Base-by-base conservation (phyloP, 2,888 invertebrate species). In the Pollenia griseotomentosa region DNA sequence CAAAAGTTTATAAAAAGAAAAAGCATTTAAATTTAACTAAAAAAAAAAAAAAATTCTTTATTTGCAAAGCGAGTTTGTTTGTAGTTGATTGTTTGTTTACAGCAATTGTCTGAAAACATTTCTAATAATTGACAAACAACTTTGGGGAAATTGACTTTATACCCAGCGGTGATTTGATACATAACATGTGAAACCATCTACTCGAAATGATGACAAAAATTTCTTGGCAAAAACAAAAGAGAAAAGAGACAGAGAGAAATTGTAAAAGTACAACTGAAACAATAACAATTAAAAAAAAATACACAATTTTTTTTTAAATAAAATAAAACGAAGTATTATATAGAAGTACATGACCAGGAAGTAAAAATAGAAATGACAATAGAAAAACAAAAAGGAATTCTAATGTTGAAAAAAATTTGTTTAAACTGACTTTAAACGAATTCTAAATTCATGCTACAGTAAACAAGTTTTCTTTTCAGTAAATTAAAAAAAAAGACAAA, bases 111-210 rank as follows among this genome's bases (percentile, higher is more conserved):
- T 63, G 59, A 40, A 80, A 59, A 59, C 42, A 57, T 57, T 33
- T 51, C 40, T 63, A 66, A 81, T 81, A 85, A 85, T 78, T 85
- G 71, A 81, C 81, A 85, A 81, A 85, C 77, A 51, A 73, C 77
- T 78, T 81, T 44, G 44, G 81, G 77, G 85, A 82, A 77, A 85
- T 68, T 61, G 57, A 59, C 23, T 74, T 74, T 73, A 75, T 82
- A 44, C 59, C 74, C 57, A 68, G 53, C 59, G 59, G 74, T 82
- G 75, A 74, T 82, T 82, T 82, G 59, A 44, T 75, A 68, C 42
- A 68, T 59, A 11, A 71, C 44, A 66, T 74, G 73, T 66, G 53
- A 57, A 81, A 46, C 40, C 65, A 75, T 71, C 59, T 65, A 51
- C 59, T 77, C 48, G 10, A 79, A 51, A 61, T 78, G 66, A 78